Percentiles rank a stretch among this genome's conserved stretches.
phyloP scores from a whole-genome alignment of 2,888 invertebrate species.

The Drosophila paranaensis region DNA sequence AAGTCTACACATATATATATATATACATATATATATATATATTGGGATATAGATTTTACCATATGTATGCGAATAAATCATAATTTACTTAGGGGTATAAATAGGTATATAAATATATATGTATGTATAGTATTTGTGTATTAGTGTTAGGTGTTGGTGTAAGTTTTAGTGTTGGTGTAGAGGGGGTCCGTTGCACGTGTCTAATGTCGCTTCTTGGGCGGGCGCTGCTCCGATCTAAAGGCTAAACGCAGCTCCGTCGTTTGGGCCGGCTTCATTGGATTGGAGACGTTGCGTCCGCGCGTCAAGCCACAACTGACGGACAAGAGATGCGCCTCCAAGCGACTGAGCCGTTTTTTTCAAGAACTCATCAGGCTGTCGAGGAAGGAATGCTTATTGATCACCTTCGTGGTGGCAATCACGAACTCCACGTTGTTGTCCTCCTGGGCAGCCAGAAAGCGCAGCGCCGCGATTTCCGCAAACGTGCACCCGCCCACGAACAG shows the following conservation, averaged over 20 bases:
- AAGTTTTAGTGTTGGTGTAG: background rate
- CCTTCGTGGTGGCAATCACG: slow-evolving; percentile 94
- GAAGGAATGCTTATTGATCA: slow-evolving; percentile 95
- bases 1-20: slow-evolving; percentile 20
- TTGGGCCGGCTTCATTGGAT: slow-evolving; percentile 31
- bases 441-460: slow-evolving; percentile 90
- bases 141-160: too few species aligned
- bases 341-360: slow-evolving; percentile 64
- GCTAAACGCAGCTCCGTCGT: slow-evolving; percentile 26
- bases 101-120: background rate
- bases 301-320: slow-evolving; percentile 52
- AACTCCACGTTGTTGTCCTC: slow-evolving; percentile 95
- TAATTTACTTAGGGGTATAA: slow-evolving; percentile 8
- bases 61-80: slow-evolving; percentile 19
- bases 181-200: background rate
- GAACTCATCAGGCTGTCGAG: slow-evolving; percentile 89
- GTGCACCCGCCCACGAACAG: slow-evolving; percentile 99
- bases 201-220: slow-evolving; percentile 3
- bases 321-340: slow-evolving; percentile 58
- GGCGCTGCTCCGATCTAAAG: slow-evolving; percentile 11
- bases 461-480: slow-evolving; percentile 94
- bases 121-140: background rate
- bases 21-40: slow-evolving; percentile 10
- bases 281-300: slow-evolving; percentile 59
- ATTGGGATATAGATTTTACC: slow-evolving; percentile 11